A percentile compares a stretch with the other conserved stretches of the same genome.
Evolutionary conservation across 2,113 vertebrate genomes (phyloP).

Genomic region (Pagrus major): DNA sequence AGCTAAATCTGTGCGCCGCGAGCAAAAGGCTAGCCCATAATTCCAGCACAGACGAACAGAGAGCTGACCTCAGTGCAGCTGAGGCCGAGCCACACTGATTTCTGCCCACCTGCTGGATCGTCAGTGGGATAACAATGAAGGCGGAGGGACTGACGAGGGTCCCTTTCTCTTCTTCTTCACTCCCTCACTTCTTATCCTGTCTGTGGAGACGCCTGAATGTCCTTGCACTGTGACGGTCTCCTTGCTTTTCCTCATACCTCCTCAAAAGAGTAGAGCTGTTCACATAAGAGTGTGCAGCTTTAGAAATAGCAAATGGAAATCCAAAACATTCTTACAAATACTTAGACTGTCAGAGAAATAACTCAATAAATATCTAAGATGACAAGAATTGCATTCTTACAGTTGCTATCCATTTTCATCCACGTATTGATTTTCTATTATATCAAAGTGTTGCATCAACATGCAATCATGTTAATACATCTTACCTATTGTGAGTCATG

Average conservation of each 20-base stretch:
- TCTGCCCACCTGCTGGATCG: conserved; percentile 86
- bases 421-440: conserved; percentile 71
- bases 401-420: conserved; percentile 53
- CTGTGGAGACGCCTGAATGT: conserved; percentile 74
- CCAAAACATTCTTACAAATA: conserved; percentile 46
- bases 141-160: conserved; percentile 58
- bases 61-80: conserved; percentile 86
- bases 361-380: conserved; percentile 52
- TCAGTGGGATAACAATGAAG: conserved; percentile 79
- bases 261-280: conserved; percentile 47
- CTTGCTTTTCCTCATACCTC: conserved; percentile 39
- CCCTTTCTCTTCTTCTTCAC: conserved; percentile 34
- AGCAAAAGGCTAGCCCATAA: conserved; percentile 88
- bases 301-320: conserved; percentile 50
- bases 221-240: conserved; percentile 69
- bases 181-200: conserved; percentile 55
- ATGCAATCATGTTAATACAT: conserved; percentile 82
- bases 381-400: conserved; percentile 30
- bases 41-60: conserved; percentile 88
- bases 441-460: conserved; percentile 78
- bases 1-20: conserved; percentile 89
- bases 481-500: conserved; percentile 83
- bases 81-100: conserved; percentile 78
- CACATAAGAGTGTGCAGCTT: conserved; percentile 32
- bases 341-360: conserved; percentile 47